Evolutionary conservation across 2,888 invertebrate genomes (phyloP), one percentile per base, ranked within the genome.

Genomic region (Acanthococcus lagerstroemiae): DNA sequence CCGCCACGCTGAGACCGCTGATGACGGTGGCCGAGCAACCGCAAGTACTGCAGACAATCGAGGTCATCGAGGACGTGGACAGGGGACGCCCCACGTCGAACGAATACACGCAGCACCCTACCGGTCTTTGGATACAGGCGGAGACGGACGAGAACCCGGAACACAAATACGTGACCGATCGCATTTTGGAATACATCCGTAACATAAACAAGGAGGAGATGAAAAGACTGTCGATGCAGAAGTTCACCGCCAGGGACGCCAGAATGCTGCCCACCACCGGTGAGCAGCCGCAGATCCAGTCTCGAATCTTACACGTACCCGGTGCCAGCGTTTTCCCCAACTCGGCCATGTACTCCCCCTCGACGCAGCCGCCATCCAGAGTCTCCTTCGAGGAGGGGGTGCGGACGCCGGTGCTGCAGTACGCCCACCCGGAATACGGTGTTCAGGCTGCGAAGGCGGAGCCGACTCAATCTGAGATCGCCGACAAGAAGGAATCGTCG

Each of bases 341-440:
- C 69, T 86, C 86, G 0, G 77, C 80, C 15, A 75, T 84, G 72
- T 87, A 87, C 72, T 69, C 72, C 0, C 82, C 83, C 1, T 80
- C 84, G 0, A 79, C 82, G 1, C 82, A 82, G 70, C 74, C 78
- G 46, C 69, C 72, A 6, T 70, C 70, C 9, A 67, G 72, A 57
- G 78, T 82, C 1, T 81, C 81, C 6, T 82, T 87, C 68, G 86
- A 84, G 68, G 84, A 87, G 71, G 85, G 86, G 27, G 84, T 85
- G 0, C 78, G 88, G 46, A 84, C 85, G 24, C 88, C 88, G 0
- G 86, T 88, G 3, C 78, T 88, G 0, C 87, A 88, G 72, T 88
- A 88, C 72, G 88, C 88, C 0, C 88, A 88, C 74, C 88, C 88
- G 0, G 88, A 88, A 71, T 76, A 88, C 4, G 88, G 88, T 15